Conservation (phyloP, 2,888 invertebrate genomes). For the Spilarctia lutea region DNA sequence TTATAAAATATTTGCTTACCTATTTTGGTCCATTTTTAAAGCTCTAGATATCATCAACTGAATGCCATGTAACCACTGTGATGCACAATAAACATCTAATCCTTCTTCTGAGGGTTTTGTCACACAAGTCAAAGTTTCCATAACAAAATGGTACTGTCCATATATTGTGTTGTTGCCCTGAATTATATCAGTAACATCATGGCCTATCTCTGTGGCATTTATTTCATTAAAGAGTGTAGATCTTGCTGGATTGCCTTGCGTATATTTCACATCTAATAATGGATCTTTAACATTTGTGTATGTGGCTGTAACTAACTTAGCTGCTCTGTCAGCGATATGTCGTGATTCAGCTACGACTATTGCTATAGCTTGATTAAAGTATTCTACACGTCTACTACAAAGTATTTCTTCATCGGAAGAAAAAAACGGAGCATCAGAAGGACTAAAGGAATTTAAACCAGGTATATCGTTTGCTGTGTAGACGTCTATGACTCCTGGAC, state of each 20-base stretch:
- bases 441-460: conserved; percentile 87
- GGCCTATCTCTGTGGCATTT: conserved; percentile 63
- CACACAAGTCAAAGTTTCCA: conserved; percentile 89
- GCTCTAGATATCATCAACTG: conserved; percentile 84
- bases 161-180: conserved; percentile 83
- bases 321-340: conserved; percentile 84
- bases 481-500: conserved; percentile 88
- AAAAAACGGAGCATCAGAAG: conserved; percentile 48
- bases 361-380: conserved; percentile 66
- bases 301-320: conserved; percentile 83
- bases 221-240: conserved; percentile 34
- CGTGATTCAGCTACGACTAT: conserved; percentile 86
- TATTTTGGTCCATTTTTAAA: conserved; percentile 85
- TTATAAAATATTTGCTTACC: conserved; percentile 67
- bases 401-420: conserved; percentile 76
- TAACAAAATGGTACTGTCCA: conserved; percentile 90
- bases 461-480: conserved; percentile 89
- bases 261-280: conserved; percentile 58
- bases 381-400: conserved; percentile 58
- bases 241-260: conserved; percentile 56
- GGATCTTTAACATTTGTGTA: conserved; percentile 77
- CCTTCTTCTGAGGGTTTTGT: conserved; percentile 90
- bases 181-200: conserved; percentile 72
- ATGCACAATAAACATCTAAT: conserved; percentile 86
- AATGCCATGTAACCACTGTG: conserved; percentile 87